phyloP scores from a whole-genome alignment of 1,140 invertebrate genomes.

The Argopecten irradians region DNA sequence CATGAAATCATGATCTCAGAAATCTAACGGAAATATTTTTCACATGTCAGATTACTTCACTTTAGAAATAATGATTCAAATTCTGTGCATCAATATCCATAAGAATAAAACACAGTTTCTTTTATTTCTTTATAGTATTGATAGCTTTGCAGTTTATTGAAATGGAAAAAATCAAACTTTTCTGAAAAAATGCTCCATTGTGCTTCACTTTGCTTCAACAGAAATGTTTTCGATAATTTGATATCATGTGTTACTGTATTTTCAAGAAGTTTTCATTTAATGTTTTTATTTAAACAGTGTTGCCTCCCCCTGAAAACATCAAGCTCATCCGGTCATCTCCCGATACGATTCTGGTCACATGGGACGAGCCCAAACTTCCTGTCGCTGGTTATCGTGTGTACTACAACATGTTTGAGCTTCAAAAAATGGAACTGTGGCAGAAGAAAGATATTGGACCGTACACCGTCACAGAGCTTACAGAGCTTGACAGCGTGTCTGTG shows the following conservation, averaged over 20 bases:
- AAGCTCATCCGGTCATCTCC: constrained; percentile 80
- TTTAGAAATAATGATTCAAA: too few species aligned
- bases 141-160: too few species aligned
- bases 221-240: not conserved
- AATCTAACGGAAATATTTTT: not conserved
- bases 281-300: constrained; percentile 74
- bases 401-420: constrained; percentile 66
- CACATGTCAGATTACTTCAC: not conserved
- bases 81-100: too few species aligned
- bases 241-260: not conserved
- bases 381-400: constrained; percentile 88
- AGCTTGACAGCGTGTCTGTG: constrained; percentile 92
- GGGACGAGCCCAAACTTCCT: constrained; percentile 86
- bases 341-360: constrained; percentile 95
- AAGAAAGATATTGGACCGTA: constrained; percentile 70
- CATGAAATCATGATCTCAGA: not conserved
- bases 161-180: too few species aligned
- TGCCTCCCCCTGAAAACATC: constrained; percentile 91
- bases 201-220: too few species aligned
- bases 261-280: constrained; percentile 5
- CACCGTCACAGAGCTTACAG: constrained; percentile 85
- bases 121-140: too few species aligned
- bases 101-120: too few species aligned
- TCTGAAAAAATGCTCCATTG: not conserved
- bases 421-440: constrained; percentile 69